Evolutionary conservation across 2,113 vertebrate genomes (phyloP), one percentile per base, ranked within the genome.

Genomic region (Amphiprion percula): DNA sequence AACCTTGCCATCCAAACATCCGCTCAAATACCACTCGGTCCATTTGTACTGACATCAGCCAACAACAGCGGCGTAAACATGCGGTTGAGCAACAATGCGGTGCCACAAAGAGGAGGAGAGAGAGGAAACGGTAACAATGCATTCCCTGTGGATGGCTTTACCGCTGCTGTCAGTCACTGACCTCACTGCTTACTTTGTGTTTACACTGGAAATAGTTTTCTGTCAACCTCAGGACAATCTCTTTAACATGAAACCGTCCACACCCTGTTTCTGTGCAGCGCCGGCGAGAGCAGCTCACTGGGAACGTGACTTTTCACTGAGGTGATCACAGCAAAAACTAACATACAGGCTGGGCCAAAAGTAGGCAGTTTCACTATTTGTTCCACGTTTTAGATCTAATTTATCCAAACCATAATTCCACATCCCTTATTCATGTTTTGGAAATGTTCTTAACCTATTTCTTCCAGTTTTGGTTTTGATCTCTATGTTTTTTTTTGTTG

Each of bases 41-140:
- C 17, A 28, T 65, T n/a, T 26, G 41, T 10, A 0, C 46, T n/a
- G 77, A 75, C 67, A 62, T 28, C 50, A 62, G 28, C 24, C 24
- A 28, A 53, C 39, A 37, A 16, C 37, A 44, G 55, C 2, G 50
- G 44, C 10, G 50, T 68, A 74, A 77, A 80, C 71, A 76, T 56
- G 74, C 10, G 49, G 65, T 19, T 23, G 55, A 77, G 75, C 54
- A 74, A 88, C 83, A 83, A 86, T 67, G 26, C 19, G 0, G 41
- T 23, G 12, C 53, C 61, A 5, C 67, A 23, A 23, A 23, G 33
- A 39, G 73, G 28, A 53, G 63, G 52, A 68, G 55, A 41, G 68
- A 70, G 39, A 55, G 77, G 75, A 77, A 72, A 44, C 55, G 0
- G 53, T 58, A 83, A 89, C 83, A 88, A 87, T 85, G 59, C 26